Conservation (phyloP, 2,888 invertebrate genomes). For the Acleris holmiana region DNA sequence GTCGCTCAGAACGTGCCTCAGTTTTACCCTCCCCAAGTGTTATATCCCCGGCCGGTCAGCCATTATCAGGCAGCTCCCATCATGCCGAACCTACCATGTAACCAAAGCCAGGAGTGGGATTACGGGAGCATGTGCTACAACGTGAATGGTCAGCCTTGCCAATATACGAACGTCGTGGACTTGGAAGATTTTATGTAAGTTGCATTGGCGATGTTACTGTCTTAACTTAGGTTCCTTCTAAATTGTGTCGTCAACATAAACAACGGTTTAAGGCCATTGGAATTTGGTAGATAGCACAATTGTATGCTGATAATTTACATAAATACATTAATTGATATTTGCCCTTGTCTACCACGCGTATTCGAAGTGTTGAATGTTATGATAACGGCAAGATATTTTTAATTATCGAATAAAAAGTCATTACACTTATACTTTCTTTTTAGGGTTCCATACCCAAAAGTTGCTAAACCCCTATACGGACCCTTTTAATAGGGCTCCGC, state of each 20-base stretch:
- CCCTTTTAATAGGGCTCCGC: too few species aligned
- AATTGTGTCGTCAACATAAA: too few species aligned
- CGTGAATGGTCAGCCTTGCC: conserved; percentile 87
- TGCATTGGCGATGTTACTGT: neutral
- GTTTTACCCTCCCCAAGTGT: conserved; percentile 50
- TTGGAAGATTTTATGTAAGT: conserved; percentile 92
- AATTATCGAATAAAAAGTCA: neutral
- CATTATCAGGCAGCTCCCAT: conserved; percentile 52
- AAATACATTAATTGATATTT: conserved; percentile 6
- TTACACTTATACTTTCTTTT: conserved; percentile 3
- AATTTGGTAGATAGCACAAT: neutral
- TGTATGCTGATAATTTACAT: conserved; percentile 2
- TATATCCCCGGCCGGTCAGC: conserved; percentile 49
- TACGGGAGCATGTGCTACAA: conserved; percentile 87
- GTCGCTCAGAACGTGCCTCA: conserved; percentile 50
- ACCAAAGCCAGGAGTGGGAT: conserved; percentile 81
- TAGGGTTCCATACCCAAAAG: too few species aligned
- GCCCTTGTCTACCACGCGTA: conserved; percentile 17
- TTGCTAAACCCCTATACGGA: rapidly evolving
- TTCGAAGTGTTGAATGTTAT: conserved; percentile 25
- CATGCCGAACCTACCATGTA: conserved; percentile 76
- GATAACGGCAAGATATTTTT: conserved; percentile 18
- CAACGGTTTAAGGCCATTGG: neutral
- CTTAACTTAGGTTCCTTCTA: neutral
- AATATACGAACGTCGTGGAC: conserved; percentile 87